A percentile compares a stretch with the other conserved stretches of the same genome.
These are phyloP conservation scores for Pristionchus pacificus DNA, from an alignment of 1,140 invertebrate genomes.

Conservation along the genomic window DNA sequence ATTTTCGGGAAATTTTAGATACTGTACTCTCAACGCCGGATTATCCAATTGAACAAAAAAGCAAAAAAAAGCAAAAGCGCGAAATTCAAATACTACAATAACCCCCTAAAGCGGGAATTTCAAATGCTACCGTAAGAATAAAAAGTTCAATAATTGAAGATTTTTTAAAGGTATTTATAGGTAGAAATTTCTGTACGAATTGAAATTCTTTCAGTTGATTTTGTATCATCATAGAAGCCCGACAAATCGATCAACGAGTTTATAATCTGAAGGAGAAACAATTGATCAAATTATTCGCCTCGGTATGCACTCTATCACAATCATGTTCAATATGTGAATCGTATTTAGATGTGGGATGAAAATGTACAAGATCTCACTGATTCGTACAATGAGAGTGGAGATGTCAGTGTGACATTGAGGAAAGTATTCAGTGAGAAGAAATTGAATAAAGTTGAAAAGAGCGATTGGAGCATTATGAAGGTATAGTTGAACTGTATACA, in stretches of 20 bases:
- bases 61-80: too few species aligned
- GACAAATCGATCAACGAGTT: conserved; percentile 12
- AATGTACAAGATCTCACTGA: conserved; percentile 11
- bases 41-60: too few species aligned
- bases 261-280: conserved; percentile 25
- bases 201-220: too few species aligned
- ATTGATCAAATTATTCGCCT: conserved; percentile 19
- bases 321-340: background rate
- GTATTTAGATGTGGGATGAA: conserved; percentile 21
- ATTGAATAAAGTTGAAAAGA: background rate
- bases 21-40: too few species aligned
- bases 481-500: background rate
- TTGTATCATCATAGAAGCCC: too few species aligned
- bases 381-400: conserved; percentile 8
- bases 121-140: too few species aligned
- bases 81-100: too few species aligned
- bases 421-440: conserved; percentile 19
- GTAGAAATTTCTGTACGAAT: too few species aligned
- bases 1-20: too few species aligned
- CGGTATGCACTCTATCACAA: background rate
- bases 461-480: conserved; percentile 30
- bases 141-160: too few species aligned
- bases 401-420: conserved; percentile 9
- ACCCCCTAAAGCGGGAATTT: too few species aligned
- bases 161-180: too few species aligned